Base-by-base conservation (phyloP, 2,113 vertebrate species). In the Bubalus kerabau region DNA sequence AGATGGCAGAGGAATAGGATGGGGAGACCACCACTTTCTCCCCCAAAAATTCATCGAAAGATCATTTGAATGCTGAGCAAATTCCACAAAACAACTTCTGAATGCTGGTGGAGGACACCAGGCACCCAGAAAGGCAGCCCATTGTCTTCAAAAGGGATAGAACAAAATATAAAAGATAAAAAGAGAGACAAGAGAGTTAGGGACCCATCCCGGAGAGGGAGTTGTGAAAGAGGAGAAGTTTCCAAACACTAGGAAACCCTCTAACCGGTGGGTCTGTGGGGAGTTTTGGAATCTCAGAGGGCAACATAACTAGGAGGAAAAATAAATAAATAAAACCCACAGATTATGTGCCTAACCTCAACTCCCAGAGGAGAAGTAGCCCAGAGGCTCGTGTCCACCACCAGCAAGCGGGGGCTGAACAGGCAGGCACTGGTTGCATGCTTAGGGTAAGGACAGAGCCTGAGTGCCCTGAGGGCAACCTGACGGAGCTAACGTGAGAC, bases 161-260 rank as follows among this genome's bases (percentile, higher is more conserved):
- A 19, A 71, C 19, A 71, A 71, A 71, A 71, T 36, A 40, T 36
- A 71, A 71, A 36, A 40, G 2, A 71, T 19, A 71, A 6, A 71
- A 19, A 67, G 64, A 67, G n/a, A 71, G n/a, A 71, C 64, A 36
- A 32, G 16, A 36, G 67, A 71, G 19, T 71, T 71, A 71, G 67
- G n/a, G 19, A 71, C 67, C n/a, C 67, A 3, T 21, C n/a, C n/a
- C 0, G 0, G 67, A 5, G 19, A 71, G 19, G n/a, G 10, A 40
- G 67, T 6, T 11, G 10, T 36, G 19, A 71, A 71, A 71, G n/a
- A 36, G 64, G 0, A 71, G 8, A 67, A 36, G 3, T 71, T 71
- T 71, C n/a, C 67, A 23, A 71, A 71, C 19, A 23, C 19, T 5
- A 23, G 5, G n/a, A 71, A 71, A 40, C 67, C 2, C 67, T 71